Evolutionary conservation across 2,797 vertebrate species (phyloP).

Genomic region (Enteromius thamalakanensis): DNA sequence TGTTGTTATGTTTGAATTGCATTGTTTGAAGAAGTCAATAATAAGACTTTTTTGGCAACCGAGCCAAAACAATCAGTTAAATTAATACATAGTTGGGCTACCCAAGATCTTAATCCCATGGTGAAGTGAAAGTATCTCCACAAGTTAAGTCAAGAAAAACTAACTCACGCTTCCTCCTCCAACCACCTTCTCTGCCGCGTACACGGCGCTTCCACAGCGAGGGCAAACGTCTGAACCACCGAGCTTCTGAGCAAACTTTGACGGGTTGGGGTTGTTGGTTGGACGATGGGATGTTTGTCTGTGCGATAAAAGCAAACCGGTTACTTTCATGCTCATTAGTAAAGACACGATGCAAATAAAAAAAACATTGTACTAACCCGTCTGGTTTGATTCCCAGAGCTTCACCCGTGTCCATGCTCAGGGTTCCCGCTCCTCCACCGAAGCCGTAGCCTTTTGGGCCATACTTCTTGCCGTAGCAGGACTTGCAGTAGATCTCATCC

Average conservation of each 20-base stretch:
- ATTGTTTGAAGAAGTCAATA: not conserved
- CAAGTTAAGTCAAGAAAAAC: accelerated
- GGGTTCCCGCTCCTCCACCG: conserved; percentile 89
- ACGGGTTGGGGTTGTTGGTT: conserved; percentile 86
- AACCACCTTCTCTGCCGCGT: conserved; percentile 93
- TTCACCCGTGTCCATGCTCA: conserved; percentile 92
- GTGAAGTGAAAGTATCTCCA: not conserved
- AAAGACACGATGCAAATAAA: not conserved
- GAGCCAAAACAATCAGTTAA: not conserved
- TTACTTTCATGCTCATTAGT: not conserved
- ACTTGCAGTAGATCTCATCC: conserved; percentile 96
- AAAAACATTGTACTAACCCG: conserved; percentile 76
- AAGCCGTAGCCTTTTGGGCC: conserved; percentile 96
- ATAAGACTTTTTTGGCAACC: not conserved
- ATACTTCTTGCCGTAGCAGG: conserved; percentile 96
- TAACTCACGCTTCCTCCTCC: conserved; percentile 91
- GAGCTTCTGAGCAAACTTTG: conserved; percentile 86
- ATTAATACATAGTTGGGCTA: not conserved
- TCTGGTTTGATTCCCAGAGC: conserved; percentile 88
- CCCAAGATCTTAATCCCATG: not conserved
- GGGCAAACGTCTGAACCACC: conserved; percentile 86
- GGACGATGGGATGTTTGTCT: conserved; percentile 82
- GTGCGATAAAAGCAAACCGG: conserved; percentile 8
- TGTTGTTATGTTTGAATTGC: not conserved
- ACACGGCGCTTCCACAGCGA: conserved; percentile 87